Base-by-base conservation (phyloP, 1,140 invertebrate genomes). In the Drosophila athabasca region DNA sequence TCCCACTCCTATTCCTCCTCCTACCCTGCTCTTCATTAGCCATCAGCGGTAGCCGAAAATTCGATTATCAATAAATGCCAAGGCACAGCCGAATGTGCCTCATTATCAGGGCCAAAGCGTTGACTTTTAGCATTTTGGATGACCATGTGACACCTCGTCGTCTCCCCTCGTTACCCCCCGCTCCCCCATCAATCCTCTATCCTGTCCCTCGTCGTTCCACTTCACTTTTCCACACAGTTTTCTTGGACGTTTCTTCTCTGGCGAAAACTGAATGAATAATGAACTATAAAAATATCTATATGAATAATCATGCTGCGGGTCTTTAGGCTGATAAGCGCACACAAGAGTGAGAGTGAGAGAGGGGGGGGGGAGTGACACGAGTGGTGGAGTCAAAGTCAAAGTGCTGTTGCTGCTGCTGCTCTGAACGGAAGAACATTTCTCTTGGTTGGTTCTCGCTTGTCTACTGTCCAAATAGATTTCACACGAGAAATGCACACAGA, bases 131-230 rank as follows among this genome's bases (percentile, higher is more conserved):
- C 68, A 52, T 72, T 57, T 61, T 24, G 44, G 39, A 62, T 62
- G 58, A 69, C 43, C 71, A 83, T 85, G 81, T 83, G 80, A 85
- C 76, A 84, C 48, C 31, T n/a, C 46, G 57, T 24, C 29, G 19
- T 44, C 19, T 19, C n/a, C 35, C 22, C 35, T 2, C 52, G 11
- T 41, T 19, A n/a, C 17, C 1, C 1, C 17, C 17, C 17, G 17
- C 19, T 1, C 2, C 5, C 17, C 19, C 26, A 44, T 8, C 19
- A 29, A 31, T 6, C 22, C 53, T 0, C 35, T 5, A 39, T 39
- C 35, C 35, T 31, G 31, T 31, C 8, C 8, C 3, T 31, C 31
- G 31, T 31, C 31, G 31, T 9, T 9, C 17, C 3, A 35, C 26
- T 55, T 55, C 17, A 19, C 49, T 52, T 53, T 54, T 19, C n/a